Evolutionary conservation across 2,113 vertebrate species (phyloP), one percentile per base, ranked within the genome.

Genomic region (Circaetus cinerascens): DNA sequence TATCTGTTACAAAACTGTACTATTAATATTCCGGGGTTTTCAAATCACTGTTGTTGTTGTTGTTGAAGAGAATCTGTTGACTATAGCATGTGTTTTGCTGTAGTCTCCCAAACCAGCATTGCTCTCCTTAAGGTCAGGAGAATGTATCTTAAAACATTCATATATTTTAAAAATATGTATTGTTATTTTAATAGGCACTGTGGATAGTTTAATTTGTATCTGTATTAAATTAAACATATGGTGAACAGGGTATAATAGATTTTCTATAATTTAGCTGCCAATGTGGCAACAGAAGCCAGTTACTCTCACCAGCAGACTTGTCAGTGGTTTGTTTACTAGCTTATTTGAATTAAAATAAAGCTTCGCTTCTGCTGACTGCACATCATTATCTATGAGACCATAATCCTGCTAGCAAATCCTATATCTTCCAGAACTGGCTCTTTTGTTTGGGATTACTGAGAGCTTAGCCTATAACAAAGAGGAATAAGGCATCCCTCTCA

Each of bases 291-390:
- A 94, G 98, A 98, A 98, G 98, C 98, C 98, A 97, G 98, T 98
- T 98, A 98, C 98, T 98, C 98, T 98, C 98, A 97, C 97, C 97
- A 97, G 98, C 98, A 98, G 98, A 98, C 98, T 98, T 98, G 98
- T 98, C 99, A 98, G 98, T 98, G 98, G 99, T 99, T 99, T 99
- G 99, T 99, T 99, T 99, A 99, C 99, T 97, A 98, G 99, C 99
- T 99, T 99, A 99, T 99, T 99, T 99, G 99, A 99, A 99, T 99
- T 99, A 99, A 99, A 99, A 99, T 99, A 99, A 99, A 99, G 99
- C 99, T 99, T 99, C 97, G 98, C 98, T 98, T 99, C 98, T 99
- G 98, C 98, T 99, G 99, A 98, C 99, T 99, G 99, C 98, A 99
- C 99, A 98, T 98, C 98, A 98, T 99, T 99, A 99, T 99, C 98